These are phyloP conservation scores for Ellobium chinense DNA, from an alignment of 2,888 invertebrate species.

Conservation along the genomic window DNA sequence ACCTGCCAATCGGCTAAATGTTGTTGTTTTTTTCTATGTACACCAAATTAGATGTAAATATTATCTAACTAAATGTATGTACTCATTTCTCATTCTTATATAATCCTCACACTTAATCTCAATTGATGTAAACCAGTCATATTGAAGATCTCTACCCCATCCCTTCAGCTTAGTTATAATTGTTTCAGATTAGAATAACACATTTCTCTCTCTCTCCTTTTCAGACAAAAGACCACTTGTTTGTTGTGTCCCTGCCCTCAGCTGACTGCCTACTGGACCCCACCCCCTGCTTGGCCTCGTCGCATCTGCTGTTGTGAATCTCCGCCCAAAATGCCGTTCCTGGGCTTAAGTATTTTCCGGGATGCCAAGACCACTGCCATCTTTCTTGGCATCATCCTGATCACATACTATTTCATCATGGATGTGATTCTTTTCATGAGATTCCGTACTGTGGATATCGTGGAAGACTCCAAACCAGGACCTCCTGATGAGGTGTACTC, in stretches of 20 bases:
- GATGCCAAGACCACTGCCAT: conserved; percentile 49
- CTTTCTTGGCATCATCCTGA: conserved; percentile 39
- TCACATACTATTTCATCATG: conserved; percentile 48
- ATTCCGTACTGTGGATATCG: conserved; percentile 45
- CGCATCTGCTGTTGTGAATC: conserved; percentile 38
- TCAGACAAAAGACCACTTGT: conserved; percentile 16
- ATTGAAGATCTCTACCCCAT: too few relatives aligned
- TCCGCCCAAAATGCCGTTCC: conserved; percentile 22
- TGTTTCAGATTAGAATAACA: too few relatives aligned
- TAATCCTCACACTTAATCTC: too few relatives aligned
- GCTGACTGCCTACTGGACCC: conserved; percentile 36
- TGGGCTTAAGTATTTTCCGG: conserved; percentile 33
- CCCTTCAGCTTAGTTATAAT: too few relatives aligned
- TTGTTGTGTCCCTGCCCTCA: conserved; percentile 33
- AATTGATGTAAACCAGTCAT: too few relatives aligned
- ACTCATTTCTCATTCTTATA: too few relatives aligned
- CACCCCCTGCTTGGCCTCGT: conserved; percentile 36
- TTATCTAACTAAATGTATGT: too few relatives aligned
- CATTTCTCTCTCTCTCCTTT: too few relatives aligned
- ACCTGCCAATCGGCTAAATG: too few relatives aligned
- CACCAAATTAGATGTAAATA: too few relatives aligned
- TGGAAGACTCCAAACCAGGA: conserved; percentile 48
- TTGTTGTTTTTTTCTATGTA: too few relatives aligned
- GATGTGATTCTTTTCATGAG: conserved; percentile 48
- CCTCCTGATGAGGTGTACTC: conserved; percentile 42